A percentile compares a stretch with the other conserved stretches of the same genome.
phyloP scores from a whole-genome alignment of 1,140 invertebrate species.

The Epicauta chinensis region DNA sequence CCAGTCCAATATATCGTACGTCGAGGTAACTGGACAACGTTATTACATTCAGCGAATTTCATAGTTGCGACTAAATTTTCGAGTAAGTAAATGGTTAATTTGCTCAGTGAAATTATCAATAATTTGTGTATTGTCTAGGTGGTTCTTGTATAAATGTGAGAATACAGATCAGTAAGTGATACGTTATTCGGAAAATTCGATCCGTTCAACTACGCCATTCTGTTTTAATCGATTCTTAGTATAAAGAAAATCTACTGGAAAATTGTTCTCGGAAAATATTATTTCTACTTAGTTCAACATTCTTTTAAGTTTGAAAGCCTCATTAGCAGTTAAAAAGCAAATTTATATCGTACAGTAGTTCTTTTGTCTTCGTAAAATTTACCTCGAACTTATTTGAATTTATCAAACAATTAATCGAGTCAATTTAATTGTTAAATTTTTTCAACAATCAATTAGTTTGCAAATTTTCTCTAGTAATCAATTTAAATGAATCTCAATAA shows the following conservation, averaged over 20 bases:
- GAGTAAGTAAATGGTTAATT: too few species aligned
- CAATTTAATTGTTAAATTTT: background rate
- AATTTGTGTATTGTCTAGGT: background rate
- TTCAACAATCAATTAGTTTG: too few species aligned
- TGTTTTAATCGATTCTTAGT: slow-evolving; percentile 11
- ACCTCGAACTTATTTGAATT: slow-evolving; percentile 11
- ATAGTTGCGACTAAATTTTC: too few species aligned
- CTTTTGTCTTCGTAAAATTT: slow-evolving; percentile 9
- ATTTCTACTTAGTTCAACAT: slow-evolving; percentile 8
- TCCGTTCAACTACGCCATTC: slow-evolving; percentile 12
- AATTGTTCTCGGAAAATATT: slow-evolving; percentile 17
- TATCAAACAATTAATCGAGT: slow-evolving; percentile 10
- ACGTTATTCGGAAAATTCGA: too few species aligned
- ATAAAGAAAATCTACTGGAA: slow-evolving; percentile 19
- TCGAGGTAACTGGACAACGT: too few species aligned
- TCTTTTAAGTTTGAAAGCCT: slow-evolving; percentile 14
- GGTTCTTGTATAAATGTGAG: slow-evolving; percentile 7
- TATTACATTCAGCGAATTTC: too few species aligned
- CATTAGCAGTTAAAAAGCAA: slow-evolving; percentile 18
- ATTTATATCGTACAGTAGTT: slow-evolving; percentile 9
- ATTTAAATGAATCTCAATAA: too few species aligned
- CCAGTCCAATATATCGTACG: too few species aligned
- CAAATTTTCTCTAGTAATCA: too few species aligned
- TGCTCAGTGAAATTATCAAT: too few species aligned
- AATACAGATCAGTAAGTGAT: too few species aligned